phyloP scores from a whole-genome alignment of 2,797 vertebrate species.

The Takifugu rubripes region DNA sequence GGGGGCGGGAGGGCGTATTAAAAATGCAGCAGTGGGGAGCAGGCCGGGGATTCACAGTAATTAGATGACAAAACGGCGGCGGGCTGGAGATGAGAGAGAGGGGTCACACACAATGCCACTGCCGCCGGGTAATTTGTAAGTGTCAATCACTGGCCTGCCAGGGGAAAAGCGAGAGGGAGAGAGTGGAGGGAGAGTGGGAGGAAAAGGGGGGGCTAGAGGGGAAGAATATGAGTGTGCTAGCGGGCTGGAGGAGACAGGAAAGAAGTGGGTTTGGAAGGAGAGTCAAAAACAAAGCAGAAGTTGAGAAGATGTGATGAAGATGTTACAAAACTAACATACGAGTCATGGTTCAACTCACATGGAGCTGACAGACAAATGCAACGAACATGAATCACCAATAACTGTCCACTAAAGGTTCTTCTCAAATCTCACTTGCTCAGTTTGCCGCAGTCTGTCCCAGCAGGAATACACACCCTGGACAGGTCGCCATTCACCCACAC shows the following conservation, averaged over 20 bases:
- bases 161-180: constrained; percentile 75
- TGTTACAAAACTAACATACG: too few relatives aligned
- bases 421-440: too few relatives aligned
- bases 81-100: constrained; percentile 96
- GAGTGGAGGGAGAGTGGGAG: constrained; percentile 11
- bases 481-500: too few relatives aligned
- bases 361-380: too few relatives aligned
- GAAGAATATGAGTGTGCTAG: constrained; percentile 16
- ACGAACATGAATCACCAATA: too few relatives aligned
- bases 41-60: constrained; percentile 99
- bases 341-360: too few relatives aligned
- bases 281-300: constrained; percentile 27
- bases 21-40: constrained; percentile 97
- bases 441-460: too few relatives aligned
- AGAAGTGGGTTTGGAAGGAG: constrained; percentile 3
- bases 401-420: too few relatives aligned
- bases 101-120: constrained; percentile 97
- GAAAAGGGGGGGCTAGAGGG: background rate
- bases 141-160: constrained; percentile 94
- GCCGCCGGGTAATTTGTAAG: constrained; percentile 99
- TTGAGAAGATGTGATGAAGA: too few relatives aligned
- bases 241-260: background rate
- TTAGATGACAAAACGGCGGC: constrained; percentile 99
- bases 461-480: too few relatives aligned
- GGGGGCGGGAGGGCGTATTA: constrained; percentile 78